Conservation (phyloP, 2,113 vertebrate species). For the Periophthalmodon schlosseri region DNA sequence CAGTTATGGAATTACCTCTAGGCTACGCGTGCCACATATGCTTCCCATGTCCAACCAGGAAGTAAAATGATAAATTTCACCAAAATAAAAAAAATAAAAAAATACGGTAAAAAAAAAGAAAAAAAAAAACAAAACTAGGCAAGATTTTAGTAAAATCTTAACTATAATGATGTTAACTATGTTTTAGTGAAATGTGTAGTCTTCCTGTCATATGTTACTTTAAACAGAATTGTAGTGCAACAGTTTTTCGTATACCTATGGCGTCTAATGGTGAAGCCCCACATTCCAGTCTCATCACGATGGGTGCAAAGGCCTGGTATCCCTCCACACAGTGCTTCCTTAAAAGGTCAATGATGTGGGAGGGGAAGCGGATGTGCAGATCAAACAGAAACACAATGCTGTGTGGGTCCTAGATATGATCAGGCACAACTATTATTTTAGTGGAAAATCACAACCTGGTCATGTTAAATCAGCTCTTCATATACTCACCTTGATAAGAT, state of each 20-base stretch:
- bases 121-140: too few species aligned
- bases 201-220: too few species aligned
- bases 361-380: constrained; percentile 92
- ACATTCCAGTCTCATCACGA: constrained; percentile 89
- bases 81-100: too few species aligned
- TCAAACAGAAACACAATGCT: constrained; percentile 98
- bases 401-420: constrained; percentile 82
- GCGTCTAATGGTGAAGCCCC: constrained; percentile 85
- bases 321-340: constrained; percentile 94
- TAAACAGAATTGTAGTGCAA: not conserved
- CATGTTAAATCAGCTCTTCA: not conserved
- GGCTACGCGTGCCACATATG: too few species aligned
- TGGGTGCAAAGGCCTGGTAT: constrained; percentile 90
- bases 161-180: too few species aligned
- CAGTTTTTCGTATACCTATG: constrained; percentile 76
- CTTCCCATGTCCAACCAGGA: too few species aligned
- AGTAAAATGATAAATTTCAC: too few species aligned
- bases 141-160: too few species aligned
- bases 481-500: constrained; percentile 82
- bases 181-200: too few species aligned
- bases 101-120: too few species aligned
- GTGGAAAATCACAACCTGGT: not conserved
- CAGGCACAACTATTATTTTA: not conserved
- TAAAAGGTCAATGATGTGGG: constrained; percentile 83
- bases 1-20: too few species aligned